These are phyloP conservation scores for Helobdella robusta DNA, from an alignment of 2,888 invertebrate genomes.

Conservation along the genomic window DNA sequence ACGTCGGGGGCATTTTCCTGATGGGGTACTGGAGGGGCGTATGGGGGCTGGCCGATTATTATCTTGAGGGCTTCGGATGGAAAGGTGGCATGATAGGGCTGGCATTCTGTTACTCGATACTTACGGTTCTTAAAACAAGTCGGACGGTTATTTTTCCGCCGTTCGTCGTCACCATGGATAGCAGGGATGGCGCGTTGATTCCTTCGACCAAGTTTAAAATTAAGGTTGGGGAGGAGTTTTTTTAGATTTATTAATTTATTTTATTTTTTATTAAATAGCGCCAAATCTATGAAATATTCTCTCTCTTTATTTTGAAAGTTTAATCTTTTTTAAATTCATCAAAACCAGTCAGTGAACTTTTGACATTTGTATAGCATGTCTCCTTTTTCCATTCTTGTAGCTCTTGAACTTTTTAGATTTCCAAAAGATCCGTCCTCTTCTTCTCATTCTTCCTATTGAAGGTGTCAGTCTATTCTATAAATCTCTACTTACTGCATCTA, in stretches of 20 bases:
- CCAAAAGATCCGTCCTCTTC: no score
- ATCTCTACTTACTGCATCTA: no score
- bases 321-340: background rate
- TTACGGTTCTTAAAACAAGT: slow-evolving; percentile 8
- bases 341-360: no score
- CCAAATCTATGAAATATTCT: background rate
- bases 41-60: slow-evolving; percentile 31
- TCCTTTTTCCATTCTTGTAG: no score
- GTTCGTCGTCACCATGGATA: slow-evolving; percentile 23
- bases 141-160: slow-evolving; percentile 28
- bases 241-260: background rate
- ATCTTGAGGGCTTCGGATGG: slow-evolving; percentile 25
- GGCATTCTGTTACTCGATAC: slow-evolving; percentile 14
- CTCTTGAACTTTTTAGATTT: no score
- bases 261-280: background rate
- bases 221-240: slow-evolving; percentile 16
- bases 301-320: background rate
- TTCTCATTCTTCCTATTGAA: background rate
- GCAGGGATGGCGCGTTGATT: slow-evolving; percentile 17
- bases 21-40: slow-evolving; percentile 33
- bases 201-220: slow-evolving; percentile 23
- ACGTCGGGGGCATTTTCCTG: slow-evolving; percentile 18
- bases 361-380: no score
- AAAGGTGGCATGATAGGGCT: slow-evolving; percentile 1
- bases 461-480: background rate